phyloP scores from a whole-genome alignment of 1,140 invertebrate species.

The Drosophila seguyi region DNA sequence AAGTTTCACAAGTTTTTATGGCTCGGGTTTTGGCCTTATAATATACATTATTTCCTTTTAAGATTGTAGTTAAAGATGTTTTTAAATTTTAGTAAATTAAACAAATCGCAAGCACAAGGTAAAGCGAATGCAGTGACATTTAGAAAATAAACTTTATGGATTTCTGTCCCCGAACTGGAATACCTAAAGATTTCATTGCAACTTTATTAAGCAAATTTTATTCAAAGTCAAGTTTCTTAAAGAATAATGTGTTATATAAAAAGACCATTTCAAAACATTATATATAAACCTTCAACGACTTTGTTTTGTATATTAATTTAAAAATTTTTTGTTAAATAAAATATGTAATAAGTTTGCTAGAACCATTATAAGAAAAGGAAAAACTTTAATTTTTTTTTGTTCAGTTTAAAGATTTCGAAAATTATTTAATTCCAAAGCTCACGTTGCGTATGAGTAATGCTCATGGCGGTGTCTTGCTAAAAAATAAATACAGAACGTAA shows the following conservation, averaged over 20 bases:
- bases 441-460: not conserved
- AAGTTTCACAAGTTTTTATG: not conserved
- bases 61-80: not conserved
- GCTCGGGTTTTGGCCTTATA: too few relatives aligned
- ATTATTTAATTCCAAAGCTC: not conserved
- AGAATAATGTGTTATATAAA: slow-evolving; percentile 2
- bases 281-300: not conserved
- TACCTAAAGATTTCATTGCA: slow-evolving; percentile 4
- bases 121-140: slow-evolving; percentile 2
- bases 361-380: not conserved
- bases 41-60: too few relatives aligned
- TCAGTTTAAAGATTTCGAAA: not conserved
- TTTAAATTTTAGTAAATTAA: not conserved
- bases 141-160: slow-evolving; percentile 13
- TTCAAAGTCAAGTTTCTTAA: slow-evolving; percentile 2
- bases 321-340: too few relatives aligned
- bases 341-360: not conserved
- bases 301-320: too few relatives aligned
- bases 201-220: slow-evolving; percentile 13
- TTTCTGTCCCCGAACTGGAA: not conserved
- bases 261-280: not conserved
- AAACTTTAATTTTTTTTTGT: not conserved
- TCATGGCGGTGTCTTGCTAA: too few relatives aligned
- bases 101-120: not conserved
- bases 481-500: not conserved